Conservation (phyloP, 2,888 invertebrate genomes). For the Platynereis dumerilii region DNA sequence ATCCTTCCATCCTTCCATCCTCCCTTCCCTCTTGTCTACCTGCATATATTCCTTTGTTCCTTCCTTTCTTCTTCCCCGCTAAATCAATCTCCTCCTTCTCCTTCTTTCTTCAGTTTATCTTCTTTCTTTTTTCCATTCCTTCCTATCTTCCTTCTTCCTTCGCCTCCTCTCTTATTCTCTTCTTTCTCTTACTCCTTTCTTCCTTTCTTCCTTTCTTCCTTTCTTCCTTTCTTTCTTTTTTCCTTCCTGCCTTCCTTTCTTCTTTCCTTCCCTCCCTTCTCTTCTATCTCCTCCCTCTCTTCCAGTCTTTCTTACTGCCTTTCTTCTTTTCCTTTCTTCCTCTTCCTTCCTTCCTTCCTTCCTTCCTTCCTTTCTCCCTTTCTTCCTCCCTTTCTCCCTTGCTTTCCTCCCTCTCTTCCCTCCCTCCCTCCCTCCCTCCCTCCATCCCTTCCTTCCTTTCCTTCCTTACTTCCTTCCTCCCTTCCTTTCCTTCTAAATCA, state of each 20-base stretch:
- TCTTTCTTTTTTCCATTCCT: neutral
- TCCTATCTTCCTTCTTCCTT: slow-evolving; percentile 1
- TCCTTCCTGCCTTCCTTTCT: neutral
- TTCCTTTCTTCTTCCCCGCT: neutral
- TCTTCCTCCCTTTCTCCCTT: neutral
- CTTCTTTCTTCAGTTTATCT: neutral
- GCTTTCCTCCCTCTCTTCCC: no score
- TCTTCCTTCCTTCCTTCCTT: neutral
- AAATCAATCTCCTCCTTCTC: neutral
- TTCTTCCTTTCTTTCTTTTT: neutral
- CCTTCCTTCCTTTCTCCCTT: neutral
- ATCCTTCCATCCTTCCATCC: neutral
- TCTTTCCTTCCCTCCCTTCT: neutral
- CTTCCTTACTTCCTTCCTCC: no score
- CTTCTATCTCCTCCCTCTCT: neutral
- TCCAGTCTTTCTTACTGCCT: neutral
- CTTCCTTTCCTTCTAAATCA: no score
- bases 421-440: no score
- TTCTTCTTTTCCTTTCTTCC: neutral
- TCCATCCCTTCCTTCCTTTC: no score
- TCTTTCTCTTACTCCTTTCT: neutral
- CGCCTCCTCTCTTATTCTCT: neutral
- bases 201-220: neutral
- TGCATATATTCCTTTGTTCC: neutral
- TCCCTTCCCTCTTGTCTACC: neutral